Percentiles rank a stretch among this genome's conserved stretches.
These are phyloP conservation scores for Rhinichthys osculus DNA, from an alignment of 2,797 vertebrate genomes.

Conservation along the genomic window DNA sequence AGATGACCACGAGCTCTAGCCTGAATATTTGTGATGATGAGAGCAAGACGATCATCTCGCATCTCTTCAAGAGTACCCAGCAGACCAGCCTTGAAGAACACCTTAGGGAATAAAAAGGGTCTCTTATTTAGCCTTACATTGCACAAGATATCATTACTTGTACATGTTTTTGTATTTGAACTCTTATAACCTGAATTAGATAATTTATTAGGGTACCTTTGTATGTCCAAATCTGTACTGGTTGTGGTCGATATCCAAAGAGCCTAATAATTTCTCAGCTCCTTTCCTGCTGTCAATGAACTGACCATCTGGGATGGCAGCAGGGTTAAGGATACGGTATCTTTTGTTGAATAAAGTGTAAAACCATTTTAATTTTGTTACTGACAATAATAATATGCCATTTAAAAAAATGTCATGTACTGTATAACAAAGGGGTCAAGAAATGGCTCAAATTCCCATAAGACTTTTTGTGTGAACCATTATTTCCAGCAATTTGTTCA, in stretches of 20 bases:
- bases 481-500: neutral
- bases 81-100: slow-evolving; percentile 73
- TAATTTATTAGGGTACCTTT: neutral
- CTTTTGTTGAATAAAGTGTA: neutral
- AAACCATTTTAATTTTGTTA: neutral
- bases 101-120: slow-evolving; percentile 43
- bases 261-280: slow-evolving; percentile 5
- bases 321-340: slow-evolving; percentile 16
- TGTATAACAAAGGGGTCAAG: neutral
- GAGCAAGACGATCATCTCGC: slow-evolving; percentile 70
- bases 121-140: neutral
- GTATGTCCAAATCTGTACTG: slow-evolving; percentile 6
- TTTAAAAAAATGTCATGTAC: neutral
- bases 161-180: neutral
- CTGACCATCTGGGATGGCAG: slow-evolving; percentile 4
- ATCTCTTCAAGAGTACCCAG: slow-evolving; percentile 54
- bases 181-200: neutral
- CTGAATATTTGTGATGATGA: slow-evolving; percentile 71
- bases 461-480: neutral
- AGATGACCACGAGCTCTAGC: slow-evolving; percentile 64
- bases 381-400: neutral
- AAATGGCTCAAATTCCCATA: neutral
- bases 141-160: neutral
- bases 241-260: slow-evolving; percentile 2
- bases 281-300: slow-evolving; percentile 26